phyloP scores from a whole-genome alignment of 1,140 invertebrate genomes.

The Tetranychus cinnabarinus region DNA sequence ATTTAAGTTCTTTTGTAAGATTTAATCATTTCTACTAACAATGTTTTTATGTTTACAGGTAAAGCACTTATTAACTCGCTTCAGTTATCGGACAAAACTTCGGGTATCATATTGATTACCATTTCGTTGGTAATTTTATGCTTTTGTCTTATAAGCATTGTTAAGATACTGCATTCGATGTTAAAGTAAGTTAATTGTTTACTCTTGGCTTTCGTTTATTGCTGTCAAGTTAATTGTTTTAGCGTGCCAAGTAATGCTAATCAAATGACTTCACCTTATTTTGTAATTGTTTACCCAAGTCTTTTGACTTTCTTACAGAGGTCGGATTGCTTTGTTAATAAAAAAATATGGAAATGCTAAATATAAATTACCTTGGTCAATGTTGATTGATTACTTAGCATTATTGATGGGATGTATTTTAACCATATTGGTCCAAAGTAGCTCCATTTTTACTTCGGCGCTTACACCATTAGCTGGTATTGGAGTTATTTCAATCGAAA shows the following conservation, averaged over 20 bases:
- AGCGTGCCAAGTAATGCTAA: no score
- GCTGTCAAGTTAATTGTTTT: no score
- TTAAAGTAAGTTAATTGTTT: slow-evolving; percentile 7
- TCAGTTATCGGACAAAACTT: slow-evolving; percentile 20
- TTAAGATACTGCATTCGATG: slow-evolving; percentile 30
- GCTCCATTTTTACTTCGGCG: slow-evolving; percentile 36
- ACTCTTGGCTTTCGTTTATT: no score
- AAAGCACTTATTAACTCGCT: slow-evolving; percentile 16
- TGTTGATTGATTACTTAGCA: slow-evolving; percentile 30
- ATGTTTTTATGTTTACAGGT: slow-evolving; percentile 9
- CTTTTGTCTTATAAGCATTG: slow-evolving; percentile 30
- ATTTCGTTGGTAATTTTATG: slow-evolving; percentile 27
- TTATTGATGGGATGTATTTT: slow-evolving; percentile 30
- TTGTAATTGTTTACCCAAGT: no score
- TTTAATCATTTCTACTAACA: neutral
- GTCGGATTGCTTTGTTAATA: slow-evolving; percentile 27
- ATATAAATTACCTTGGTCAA: slow-evolving; percentile 22
- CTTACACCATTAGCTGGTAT: slow-evolving; percentile 36
- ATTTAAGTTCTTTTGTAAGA: neutral
- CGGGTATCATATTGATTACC: slow-evolving; percentile 26
- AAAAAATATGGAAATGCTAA: slow-evolving; percentile 30
- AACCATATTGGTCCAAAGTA: slow-evolving; percentile 36
- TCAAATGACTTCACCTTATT: no score
- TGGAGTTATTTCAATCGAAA: slow-evolving; percentile 31
- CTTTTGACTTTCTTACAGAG: slow-evolving; percentile 13